Evolutionary conservation across 1,140 invertebrate genomes (phyloP).

Genomic region (Diuraphis noxia): DNA sequence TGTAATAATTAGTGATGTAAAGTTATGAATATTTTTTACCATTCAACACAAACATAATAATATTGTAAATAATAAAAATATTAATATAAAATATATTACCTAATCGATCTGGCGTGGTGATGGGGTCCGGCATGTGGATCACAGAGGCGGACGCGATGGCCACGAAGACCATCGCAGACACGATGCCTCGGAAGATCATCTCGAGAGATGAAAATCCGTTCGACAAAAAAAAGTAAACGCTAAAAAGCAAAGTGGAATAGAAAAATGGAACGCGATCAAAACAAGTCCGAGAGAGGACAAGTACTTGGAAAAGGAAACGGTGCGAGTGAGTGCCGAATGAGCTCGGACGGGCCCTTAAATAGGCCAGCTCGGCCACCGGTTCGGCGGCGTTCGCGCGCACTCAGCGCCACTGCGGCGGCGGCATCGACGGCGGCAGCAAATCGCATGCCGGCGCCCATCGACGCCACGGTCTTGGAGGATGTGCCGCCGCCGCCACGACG

Average conservation of each 20-base stretch:
- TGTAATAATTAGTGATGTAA: too few relatives aligned
- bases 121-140: neutral
- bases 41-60: neutral
- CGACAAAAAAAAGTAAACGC: too few relatives aligned
- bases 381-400: too few relatives aligned
- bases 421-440: neutral
- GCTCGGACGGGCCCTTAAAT: neutral
- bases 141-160: neutral
- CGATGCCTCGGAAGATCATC: too few relatives aligned
- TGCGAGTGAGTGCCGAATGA: neutral
- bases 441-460: neutral
- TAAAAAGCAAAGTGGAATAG: too few relatives aligned
- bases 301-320: too few relatives aligned
- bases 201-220: too few relatives aligned
- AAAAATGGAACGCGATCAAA: too few relatives aligned
- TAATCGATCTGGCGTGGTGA: neutral
- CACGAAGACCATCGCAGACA: too few relatives aligned
- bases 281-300: too few relatives aligned
- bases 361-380: neutral
- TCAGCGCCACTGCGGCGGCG: neutral
- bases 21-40: neutral
- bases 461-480: neutral
- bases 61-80: neutral
- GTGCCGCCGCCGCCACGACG: neutral
- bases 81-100: neutral